Percentiles rank a stretch among this genome's conserved stretches.
Conservation (phyloP, 1,140 invertebrate genomes). For the Apolygus lucorum region DNA sequence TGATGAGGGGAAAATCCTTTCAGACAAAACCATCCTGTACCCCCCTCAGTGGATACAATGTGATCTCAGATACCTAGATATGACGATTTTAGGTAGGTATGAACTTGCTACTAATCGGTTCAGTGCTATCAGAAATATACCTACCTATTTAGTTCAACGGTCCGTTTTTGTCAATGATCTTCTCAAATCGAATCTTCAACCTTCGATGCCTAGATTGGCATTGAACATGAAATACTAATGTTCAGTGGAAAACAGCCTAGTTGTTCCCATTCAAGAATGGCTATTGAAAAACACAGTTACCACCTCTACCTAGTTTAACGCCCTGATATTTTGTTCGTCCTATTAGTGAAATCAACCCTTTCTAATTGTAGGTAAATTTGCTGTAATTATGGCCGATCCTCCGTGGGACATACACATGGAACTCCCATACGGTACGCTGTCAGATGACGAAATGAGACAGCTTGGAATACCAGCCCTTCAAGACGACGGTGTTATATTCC, state of each 20-base stretch:
- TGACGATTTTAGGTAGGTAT: constrained; percentile 73
- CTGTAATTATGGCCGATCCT: constrained; percentile 91
- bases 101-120: neutral
- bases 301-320: no score
- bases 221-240: no score
- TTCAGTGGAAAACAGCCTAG: no score
- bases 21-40: constrained; percentile 59
- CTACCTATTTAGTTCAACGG: no score
- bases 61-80: constrained; percentile 88
- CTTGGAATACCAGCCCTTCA: constrained; percentile 83
- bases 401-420: constrained; percentile 99
- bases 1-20: constrained; percentile 23
- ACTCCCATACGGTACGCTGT: constrained; percentile 97
- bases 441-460: constrained; percentile 96
- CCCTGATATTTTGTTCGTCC: no score
- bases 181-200: no score
- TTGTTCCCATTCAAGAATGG: no score
- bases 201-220: no score
- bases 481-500: constrained; percentile 91
- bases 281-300: no score
- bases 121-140: no score
- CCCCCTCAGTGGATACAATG: constrained; percentile 96
- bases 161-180: no score
- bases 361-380: constrained; percentile 61
- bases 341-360: no score